Base-by-base conservation (phyloP, 2,113 vertebrate genomes). In the Perca fluviatilis region DNA sequence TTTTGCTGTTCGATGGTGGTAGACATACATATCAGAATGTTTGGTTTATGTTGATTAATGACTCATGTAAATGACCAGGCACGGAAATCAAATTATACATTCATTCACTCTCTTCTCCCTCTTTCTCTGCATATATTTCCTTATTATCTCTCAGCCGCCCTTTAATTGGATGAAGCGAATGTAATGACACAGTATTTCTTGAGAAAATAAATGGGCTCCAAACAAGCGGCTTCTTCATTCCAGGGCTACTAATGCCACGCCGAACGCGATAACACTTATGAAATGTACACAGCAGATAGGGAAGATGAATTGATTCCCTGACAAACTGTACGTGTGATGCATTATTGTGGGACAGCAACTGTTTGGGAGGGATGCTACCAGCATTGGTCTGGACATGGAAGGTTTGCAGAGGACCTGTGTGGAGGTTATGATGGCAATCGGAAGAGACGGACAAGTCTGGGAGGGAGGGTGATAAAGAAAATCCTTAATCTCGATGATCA, bases 91-190 rank as follows among this genome's bases (percentile, higher is more conserved):
- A 40, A 9, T 53, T 0, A 15, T 1, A 18, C 23, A 23, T 43
- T 54, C 2, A 33, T 64, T 56, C 30, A 21, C 19, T 19, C 54
- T 66, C 27, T 11, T 23, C 47, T 49, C 33, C 36, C 13, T 66
- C 51, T n/a, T 19, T 33, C 16, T 57, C 47, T 68, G 50, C 25
- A 27, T 60, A 10, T 6, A 71, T 63, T 25, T 19, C 10, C 23
- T 23, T 33, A 5, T 43, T 21, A 50, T 0, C 78, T 51, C 75
- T 33, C 61, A 1, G 40, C 69, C 51, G 2, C n/a, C 23, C n/a
- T 14, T 68, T 82, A 82, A 82, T 75, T 79, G 56, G 64, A 80
- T 56, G 62, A 70, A 58, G 56, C 1, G 10, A 72, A 62, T 27
- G 33, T 68, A 71, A 84, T 63, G 69, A 67, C 69, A 63, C 14